phyloP scores from a whole-genome alignment of 2,113 vertebrate species.

The Coracopsis vasa region DNA sequence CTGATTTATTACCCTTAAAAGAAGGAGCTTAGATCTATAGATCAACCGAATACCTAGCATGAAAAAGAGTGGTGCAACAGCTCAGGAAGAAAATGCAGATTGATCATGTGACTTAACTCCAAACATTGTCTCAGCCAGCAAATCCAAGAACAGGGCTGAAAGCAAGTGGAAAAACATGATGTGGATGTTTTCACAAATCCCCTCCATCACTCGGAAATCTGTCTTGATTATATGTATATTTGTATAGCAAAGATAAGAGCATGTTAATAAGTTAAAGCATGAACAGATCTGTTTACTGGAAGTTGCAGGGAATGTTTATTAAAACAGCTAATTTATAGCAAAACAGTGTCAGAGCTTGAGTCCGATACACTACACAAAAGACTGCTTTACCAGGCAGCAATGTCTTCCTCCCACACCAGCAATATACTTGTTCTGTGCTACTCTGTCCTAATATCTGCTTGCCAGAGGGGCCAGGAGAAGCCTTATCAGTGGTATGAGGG shows the following conservation, averaged over 20 bases:
- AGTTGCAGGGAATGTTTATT: slow-evolving; percentile 4
- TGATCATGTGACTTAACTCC: slow-evolving; percentile 47
- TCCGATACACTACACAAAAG: neutral
- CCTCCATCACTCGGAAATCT: neutral
- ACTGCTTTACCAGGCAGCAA: slow-evolving; percentile 1
- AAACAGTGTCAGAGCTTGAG: neutral
- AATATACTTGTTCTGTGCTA: neutral
- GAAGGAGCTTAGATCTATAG: neutral
- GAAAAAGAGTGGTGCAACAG: slow-evolving; percentile 23
- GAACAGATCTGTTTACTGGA: neutral
- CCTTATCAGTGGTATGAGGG: neutral
- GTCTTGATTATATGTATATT: neutral
- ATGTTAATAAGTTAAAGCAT: neutral
- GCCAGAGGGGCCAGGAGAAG: neutral
- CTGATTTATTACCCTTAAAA: slow-evolving; percentile 51
- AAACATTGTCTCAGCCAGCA: slow-evolving; percentile 54
- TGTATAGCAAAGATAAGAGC: slow-evolving; percentile 16
- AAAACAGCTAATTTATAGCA: slow-evolving; percentile 1
- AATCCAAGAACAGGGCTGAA: neutral
- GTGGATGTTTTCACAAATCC: slow-evolving; percentile 33
- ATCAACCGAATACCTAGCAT: slow-evolving; percentile 25
- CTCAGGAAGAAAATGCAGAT: slow-evolving; percentile 63
- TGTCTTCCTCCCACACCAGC: neutral
- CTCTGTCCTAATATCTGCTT: neutral
- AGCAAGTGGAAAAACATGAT: slow-evolving; percentile 36